Conservation (phyloP, 1,140 invertebrate genomes). For the Lasioglossum albipes region DNA sequence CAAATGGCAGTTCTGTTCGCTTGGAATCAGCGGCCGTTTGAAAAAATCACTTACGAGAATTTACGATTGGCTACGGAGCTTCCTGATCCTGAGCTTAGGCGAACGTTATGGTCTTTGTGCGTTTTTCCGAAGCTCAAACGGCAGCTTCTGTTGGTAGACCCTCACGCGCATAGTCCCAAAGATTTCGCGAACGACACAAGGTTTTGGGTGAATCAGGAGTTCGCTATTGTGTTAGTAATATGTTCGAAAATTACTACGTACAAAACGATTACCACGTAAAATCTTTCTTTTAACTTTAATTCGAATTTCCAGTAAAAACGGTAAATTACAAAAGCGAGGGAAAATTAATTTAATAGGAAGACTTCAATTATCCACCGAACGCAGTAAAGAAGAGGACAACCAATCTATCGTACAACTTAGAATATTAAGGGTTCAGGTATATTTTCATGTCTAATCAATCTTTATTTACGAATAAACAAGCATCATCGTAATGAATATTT, state of each 20-base stretch:
- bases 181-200: constrained; percentile 95
- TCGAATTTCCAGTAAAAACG: constrained; percentile 88
- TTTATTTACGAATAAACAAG: neutral
- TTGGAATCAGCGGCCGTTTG: constrained; percentile 97
- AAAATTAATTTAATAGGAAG: constrained; percentile 97
- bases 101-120: constrained; percentile 98
- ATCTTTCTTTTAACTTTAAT: constrained; percentile 36
- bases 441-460: constrained; percentile 22
- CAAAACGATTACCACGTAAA: neutral
- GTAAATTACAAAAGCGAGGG: constrained; percentile 94
- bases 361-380: constrained; percentile 95
- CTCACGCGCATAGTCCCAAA: constrained; percentile 90
- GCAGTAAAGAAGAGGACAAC: constrained; percentile 97
- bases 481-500: constrained; percentile 29
- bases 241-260: constrained; percentile 1
- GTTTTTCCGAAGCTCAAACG: constrained; percentile 98
- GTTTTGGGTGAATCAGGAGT: constrained; percentile 99
- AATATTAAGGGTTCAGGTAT: constrained; percentile 91
- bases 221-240: constrained; percentile 87
- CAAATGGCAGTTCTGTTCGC: constrained; percentile 99
- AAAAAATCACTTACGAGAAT: constrained; percentile 97
- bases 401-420: constrained; percentile 97
- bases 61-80: constrained; percentile 97
- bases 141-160: constrained; percentile 92
- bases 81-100: constrained; percentile 95